Percentiles rank a stretch among this genome's conserved stretches.
phyloP scores from a whole-genome alignment of 2,113 vertebrate species.

The Ochotona princeps region DNA sequence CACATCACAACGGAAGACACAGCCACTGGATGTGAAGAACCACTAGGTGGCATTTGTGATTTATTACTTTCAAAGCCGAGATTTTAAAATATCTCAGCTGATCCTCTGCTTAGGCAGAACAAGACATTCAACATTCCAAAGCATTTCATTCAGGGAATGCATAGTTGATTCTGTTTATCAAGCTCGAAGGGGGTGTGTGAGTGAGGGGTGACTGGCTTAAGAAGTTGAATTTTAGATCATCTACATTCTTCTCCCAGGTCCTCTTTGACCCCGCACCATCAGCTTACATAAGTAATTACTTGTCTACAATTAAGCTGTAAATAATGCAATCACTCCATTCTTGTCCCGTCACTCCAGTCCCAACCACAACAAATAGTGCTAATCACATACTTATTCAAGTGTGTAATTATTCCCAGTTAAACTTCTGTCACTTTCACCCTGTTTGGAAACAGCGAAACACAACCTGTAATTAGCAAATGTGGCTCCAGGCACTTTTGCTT shows the following conservation, averaged over 20 bases:
- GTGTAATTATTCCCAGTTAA: slow-evolving; percentile 92
- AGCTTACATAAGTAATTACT: slow-evolving; percentile 87
- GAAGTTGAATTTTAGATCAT: slow-evolving; percentile 79
- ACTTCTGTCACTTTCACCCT: slow-evolving; percentile 91
- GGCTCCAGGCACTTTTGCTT: slow-evolving; percentile 88
- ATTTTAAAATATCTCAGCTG: slow-evolving; percentile 75
- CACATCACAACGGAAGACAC: background rate
- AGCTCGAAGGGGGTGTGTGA: slow-evolving; percentile 56
- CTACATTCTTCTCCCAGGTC: slow-evolving; percentile 73
- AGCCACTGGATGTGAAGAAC: slow-evolving; percentile 75
- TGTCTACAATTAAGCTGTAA: slow-evolving; percentile 91
- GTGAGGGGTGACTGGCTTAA: slow-evolving; percentile 50
- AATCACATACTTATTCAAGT: slow-evolving; percentile 91
- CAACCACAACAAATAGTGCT: slow-evolving; percentile 89
- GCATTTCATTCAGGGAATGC: slow-evolving; percentile 78
- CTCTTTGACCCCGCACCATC: slow-evolving; percentile 84
- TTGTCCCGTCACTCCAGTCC: slow-evolving; percentile 88
- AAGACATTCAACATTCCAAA: slow-evolving; percentile 81
- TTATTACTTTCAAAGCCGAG: slow-evolving; percentile 82
- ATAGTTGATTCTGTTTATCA: slow-evolving; percentile 61
- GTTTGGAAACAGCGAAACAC: slow-evolving; percentile 91
- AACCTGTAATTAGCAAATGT: slow-evolving; percentile 90
- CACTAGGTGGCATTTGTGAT: slow-evolving; percentile 92
- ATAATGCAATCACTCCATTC: slow-evolving; percentile 91
- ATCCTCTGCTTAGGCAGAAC: slow-evolving; percentile 76